A percentile compares a stretch with the other conserved stretches of the same genome.
Evolutionary conservation across 2,113 vertebrate genomes (phyloP).

Genomic region (Gnathonemus echidnorhynchus): DNA sequence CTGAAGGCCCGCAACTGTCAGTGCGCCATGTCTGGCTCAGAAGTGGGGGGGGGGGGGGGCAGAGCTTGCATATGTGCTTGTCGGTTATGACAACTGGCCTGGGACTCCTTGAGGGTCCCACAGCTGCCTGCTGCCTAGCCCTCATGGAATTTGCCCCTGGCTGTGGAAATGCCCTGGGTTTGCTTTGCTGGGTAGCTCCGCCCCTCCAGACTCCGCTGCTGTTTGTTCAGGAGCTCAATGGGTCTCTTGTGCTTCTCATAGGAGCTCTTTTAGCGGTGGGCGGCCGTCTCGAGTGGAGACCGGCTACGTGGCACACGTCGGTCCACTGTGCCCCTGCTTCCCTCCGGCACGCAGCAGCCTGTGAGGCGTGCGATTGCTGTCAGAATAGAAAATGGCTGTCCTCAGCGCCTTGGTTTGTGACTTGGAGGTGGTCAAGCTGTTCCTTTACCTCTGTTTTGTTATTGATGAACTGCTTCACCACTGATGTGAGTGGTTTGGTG

Average conservation of each 20-base stretch:
- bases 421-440: background rate
- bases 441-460: background rate
- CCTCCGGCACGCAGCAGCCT: background rate
- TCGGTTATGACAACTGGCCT: background rate
- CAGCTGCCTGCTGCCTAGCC: background rate
- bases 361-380: background rate
- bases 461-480: background rate
- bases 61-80: background rate
- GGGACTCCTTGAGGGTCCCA: background rate
- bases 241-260: background rate
- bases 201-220: background rate
- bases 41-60: background rate
- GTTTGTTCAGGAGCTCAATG: background rate
- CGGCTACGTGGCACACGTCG: background rate
- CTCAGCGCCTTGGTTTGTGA: background rate
- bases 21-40: background rate
- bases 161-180: background rate
- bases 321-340: background rate
- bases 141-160: background rate
- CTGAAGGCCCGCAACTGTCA: background rate
- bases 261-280: background rate
- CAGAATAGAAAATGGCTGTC: background rate
- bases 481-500: background rate
- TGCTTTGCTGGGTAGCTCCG: background rate
- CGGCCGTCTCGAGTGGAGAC: background rate